Conservation (phyloP, 2,888 invertebrate genomes). For the Phymatocera aterrima region DNA sequence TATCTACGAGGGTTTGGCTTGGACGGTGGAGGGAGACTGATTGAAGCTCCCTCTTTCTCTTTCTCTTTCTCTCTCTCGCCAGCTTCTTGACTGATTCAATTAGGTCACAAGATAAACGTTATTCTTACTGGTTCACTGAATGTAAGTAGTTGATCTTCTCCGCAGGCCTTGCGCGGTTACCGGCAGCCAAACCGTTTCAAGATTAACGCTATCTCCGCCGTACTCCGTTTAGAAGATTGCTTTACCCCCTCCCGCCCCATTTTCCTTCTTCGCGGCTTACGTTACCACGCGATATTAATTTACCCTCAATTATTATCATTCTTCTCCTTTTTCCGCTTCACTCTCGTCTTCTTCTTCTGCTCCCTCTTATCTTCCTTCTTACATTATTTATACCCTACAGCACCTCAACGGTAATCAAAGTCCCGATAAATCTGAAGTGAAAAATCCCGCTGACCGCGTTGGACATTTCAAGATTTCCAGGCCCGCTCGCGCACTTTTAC, state of each 20-base stretch:
- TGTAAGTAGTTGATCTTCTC: conserved; percentile 26
- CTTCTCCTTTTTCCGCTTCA: neutral
- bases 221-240: conserved; percentile 6
- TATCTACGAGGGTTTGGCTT: neutral
- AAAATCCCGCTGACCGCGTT: neutral
- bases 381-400: too few relatives aligned
- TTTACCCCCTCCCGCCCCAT: too few relatives aligned
- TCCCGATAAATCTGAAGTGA: neutral
- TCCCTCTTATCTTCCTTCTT: neutral
- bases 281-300: neutral
- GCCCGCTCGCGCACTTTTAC: too few relatives aligned
- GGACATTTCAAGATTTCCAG: neutral
- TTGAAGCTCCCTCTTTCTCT: too few relatives aligned
- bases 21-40: conserved; percentile 1
- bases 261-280: too few relatives aligned
- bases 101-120: conserved; percentile 44
- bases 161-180: neutral
- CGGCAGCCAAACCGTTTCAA: neutral
- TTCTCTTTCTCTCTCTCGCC: too few relatives aligned
- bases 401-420: neutral
- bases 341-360: neutral
- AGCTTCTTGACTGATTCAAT: conserved; percentile 42
- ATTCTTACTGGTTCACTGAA: conserved; percentile 18
- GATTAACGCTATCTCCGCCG: neutral
- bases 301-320: neutral